Percentiles rank a stretch among this genome's conserved stretches.
Conservation (phyloP, 2,113 vertebrate species). For the Ellobius talpinus region DNA sequence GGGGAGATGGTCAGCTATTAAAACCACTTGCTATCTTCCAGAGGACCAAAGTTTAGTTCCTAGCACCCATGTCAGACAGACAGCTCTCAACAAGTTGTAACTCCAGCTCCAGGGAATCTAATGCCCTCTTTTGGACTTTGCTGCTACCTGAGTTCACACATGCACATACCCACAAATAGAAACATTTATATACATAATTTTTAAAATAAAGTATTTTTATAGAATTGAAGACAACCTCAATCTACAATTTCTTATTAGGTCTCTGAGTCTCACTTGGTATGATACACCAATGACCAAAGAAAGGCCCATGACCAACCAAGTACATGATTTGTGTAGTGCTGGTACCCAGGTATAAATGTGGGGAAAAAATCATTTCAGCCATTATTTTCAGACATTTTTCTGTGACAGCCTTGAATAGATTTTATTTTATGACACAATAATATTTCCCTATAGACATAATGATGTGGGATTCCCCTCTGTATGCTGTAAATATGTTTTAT, state of each 20-base stretch:
- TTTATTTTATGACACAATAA: constrained; percentile 5
- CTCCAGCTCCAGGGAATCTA: not conserved
- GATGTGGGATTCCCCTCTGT: too few species aligned
- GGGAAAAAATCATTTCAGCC: not conserved
- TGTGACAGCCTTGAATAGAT: not conserved
- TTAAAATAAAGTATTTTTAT: not conserved
- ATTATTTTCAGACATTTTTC: not conserved
- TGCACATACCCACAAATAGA: not conserved
- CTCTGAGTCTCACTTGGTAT: constrained; percentile 8
- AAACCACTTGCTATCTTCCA: not conserved
- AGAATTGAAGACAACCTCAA: not conserved
- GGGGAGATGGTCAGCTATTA: not conserved
- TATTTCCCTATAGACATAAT: not conserved
- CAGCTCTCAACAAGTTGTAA: not conserved
- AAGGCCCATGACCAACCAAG: not conserved
- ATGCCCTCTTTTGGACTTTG: not conserved
- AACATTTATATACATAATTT: not conserved
- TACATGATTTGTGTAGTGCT: not conserved
- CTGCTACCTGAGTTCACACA: not conserved
- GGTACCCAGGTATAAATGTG: not conserved
- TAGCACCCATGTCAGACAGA: not conserved
- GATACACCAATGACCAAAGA: constrained; percentile 13
- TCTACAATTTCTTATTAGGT: not conserved
- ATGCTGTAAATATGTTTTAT: too few species aligned
- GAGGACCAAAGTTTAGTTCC: not conserved